These are phyloP conservation scores for Indicator maculatus DNA, from an alignment of 2,113 vertebrate species.

Conservation along the genomic window DNA sequence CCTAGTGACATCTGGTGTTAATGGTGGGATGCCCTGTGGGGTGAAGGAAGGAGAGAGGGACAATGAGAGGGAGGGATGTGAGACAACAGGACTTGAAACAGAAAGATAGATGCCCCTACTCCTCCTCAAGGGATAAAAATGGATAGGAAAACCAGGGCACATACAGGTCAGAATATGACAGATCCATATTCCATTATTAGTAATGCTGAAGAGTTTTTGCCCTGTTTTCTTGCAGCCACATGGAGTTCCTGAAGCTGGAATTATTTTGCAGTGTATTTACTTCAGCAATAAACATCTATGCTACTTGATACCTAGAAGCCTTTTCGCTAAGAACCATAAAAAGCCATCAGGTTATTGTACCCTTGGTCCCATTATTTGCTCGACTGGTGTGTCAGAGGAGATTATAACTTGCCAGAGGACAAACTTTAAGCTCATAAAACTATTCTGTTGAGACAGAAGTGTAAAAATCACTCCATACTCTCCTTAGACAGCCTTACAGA, in stretches of 20 bases:
- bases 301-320: neutral
- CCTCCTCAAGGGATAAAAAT: neutral
- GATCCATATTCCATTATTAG: neutral
- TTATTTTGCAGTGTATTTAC: neutral
- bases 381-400: neutral
- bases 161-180: neutral
- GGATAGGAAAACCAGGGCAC: neutral
- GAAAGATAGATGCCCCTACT: neutral
- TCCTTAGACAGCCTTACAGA: neutral
- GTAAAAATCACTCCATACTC: neutral
- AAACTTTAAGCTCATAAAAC: constrained; percentile 1
- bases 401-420: neutral
- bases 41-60: neutral
- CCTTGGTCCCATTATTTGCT: neutral
- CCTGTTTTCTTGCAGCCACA: neutral
- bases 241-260: neutral
- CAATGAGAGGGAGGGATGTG: neutral
- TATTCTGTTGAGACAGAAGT: neutral
- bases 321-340: neutral
- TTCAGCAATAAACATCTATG: neutral
- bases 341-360: neutral
- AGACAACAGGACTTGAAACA: neutral
- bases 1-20: constrained; percentile 1
- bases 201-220: neutral
- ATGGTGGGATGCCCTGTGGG: neutral